Evolutionary conservation across 1,140 invertebrate species (phyloP), one percentile per base, ranked within the genome.

Genomic region (Lucilia sericata): DNA sequence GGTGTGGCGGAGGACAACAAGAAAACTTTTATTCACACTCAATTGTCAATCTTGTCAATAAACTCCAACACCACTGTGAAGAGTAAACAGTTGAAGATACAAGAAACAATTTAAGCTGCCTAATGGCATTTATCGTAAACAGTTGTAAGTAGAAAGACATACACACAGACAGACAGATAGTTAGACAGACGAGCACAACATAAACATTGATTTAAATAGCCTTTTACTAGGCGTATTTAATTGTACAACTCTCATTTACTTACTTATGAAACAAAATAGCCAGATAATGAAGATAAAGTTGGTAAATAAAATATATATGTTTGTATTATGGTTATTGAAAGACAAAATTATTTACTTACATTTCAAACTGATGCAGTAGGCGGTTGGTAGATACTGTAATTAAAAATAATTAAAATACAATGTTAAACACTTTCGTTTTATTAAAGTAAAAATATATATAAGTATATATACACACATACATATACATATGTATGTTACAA

Each of bases 21-120:
- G 25, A 30, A 86, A 90, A 89, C 86, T 90, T 90, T 89, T 87
- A 86, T 90, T 90, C 88, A 86, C 88, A 90, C 88, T 88, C 88
- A 88, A 90, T 90, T 89, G 88, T 87, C 87, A 81, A 84, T 81
- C 80, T 74, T 80, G 60, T 70, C n/a, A 60, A 60, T 60, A n/a
- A 14, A 60, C 55, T 60, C 14, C 17, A 17, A 60, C n/a, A 60
- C 14, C 55, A 60, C n/a, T n/a, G 17, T 60, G 3, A 2, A 60
- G 13, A 60, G 14, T 60, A 17, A 60, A 5, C 55, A 60, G 5
- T 60, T 30, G 3, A 30, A 60, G n/a, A 60, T n/a, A 60, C 55
- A 60, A 5, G 12, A 17, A n/a, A 7, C 55, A 60, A 25, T 70
- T 70, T 70, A 21, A 70, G 21, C 21, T 60, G 55, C 65, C 65